Evolutionary conservation across 2,113 vertebrate genomes (phyloP), one percentile per base, ranked within the genome.

Genomic region (human (Homo sapiens)): DNA sequence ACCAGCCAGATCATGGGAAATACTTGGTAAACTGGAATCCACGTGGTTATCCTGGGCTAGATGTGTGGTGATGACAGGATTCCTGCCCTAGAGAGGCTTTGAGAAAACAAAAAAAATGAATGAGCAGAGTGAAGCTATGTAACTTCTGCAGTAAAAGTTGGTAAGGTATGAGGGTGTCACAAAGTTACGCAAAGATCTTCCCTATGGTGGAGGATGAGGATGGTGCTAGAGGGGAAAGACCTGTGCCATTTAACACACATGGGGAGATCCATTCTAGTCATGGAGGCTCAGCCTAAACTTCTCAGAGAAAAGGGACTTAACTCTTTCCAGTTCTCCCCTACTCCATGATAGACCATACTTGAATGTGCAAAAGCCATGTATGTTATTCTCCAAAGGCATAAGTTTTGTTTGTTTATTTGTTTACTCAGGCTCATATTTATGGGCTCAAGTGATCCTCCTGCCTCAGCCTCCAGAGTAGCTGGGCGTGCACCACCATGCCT

Each of bases 81-180:
- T 64, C 5, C 40, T 23, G 3, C 11, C 40, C 3, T 32, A 8
- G 0, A 66, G 18, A 59, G 45, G 8, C 8, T 48, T 45, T 75
- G 20, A 17, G 52, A 18, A 32, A 25, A 25, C 40, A 78, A 81
- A 11, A 17, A 12, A 52, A 64, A 79, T 6, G 13, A 76, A 73
- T 2, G 13, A 81, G 7, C 35, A 13, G 18, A 57, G 1, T 35
- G 14, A 55, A 92, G 25, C 3, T 18, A 8, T 23, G 5, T 52
- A 23, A 48, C 5, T 8, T 45, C 40, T n/a, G 8, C 14, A 52
- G 18, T 14, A 55, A 68, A 40, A 32, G 30, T 23, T 17, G 10
- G 7, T 35, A 50, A 43, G 3, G n/a, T 38, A 16, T 0, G 1
- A 3, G 22, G 20, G 50, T 9, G 1, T 35, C 27, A 32, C 1